Evolutionary conservation across 2,888 invertebrate species (phyloP).

Genomic region (Chrysolina oricalcia): DNA sequence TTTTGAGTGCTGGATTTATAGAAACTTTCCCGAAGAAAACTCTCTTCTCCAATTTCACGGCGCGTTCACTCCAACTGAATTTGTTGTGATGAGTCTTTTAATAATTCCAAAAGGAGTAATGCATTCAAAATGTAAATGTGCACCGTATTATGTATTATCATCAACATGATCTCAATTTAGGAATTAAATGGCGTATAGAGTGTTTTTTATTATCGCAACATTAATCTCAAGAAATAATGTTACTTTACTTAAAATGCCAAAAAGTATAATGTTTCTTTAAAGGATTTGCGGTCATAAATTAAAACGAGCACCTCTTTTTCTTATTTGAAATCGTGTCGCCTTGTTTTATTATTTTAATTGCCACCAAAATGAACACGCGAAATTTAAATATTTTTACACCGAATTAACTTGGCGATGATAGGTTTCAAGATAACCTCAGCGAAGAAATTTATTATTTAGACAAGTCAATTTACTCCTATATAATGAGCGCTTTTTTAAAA

Average conservation of each 20-base stretch:
- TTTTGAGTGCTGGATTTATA: background rate
- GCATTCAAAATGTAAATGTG: slow-evolving; percentile 39
- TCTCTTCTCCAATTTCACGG: background rate
- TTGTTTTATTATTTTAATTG: slow-evolving; percentile 46
- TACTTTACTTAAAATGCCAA: slow-evolving; percentile 43
- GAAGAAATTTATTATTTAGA: slow-evolving; percentile 43
- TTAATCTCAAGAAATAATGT: slow-evolving; percentile 49
- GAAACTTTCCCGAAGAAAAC: background rate
- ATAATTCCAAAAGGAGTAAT: slow-evolving; percentile 24
- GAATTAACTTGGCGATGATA: slow-evolving; percentile 49
- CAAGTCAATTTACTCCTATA: slow-evolving; percentile 14
- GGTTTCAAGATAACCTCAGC: slow-evolving; percentile 43
- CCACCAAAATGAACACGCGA: slow-evolving; percentile 49
- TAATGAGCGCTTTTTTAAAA: background rate
- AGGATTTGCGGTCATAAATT: slow-evolving; percentile 38
- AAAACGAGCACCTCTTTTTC: slow-evolving; percentile 19
- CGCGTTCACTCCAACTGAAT: background rate
- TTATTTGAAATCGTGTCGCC: slow-evolving; percentile 42
- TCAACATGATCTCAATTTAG: slow-evolving; percentile 47
- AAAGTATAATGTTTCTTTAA: slow-evolving; percentile 38
- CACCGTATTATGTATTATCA: slow-evolving; percentile 39
- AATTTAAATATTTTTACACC: slow-evolving; percentile 52
- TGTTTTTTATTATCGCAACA: slow-evolving; percentile 52
- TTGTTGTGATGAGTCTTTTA: slow-evolving; percentile 16
- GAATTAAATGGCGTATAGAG: slow-evolving; percentile 51